A percentile compares a stretch with the other conserved stretches of the same genome.
Evolutionary conservation across 2,797 vertebrate genomes (phyloP).

Genomic region (Phoeniculus purpureus): DNA sequence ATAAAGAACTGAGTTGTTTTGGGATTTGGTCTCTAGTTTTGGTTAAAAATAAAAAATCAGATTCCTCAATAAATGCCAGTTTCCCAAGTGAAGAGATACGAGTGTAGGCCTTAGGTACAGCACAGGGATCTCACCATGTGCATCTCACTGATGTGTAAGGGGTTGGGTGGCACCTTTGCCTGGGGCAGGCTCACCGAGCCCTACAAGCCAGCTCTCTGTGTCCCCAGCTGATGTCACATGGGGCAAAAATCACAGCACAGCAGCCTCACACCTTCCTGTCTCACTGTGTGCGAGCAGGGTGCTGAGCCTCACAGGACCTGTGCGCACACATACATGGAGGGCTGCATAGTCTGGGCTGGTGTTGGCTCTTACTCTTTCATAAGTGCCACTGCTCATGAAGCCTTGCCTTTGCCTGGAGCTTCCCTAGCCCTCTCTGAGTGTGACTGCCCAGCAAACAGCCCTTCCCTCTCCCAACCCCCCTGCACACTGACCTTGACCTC

Average conservation of each 20-base stretch:
- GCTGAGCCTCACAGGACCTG: accelerated
- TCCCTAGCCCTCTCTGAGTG: too few species aligned
- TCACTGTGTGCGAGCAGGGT: accelerated
- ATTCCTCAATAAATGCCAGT: not conserved
- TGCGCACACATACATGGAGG: accelerated
- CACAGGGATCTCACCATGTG: accelerated
- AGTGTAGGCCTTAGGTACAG: not conserved
- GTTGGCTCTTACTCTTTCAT: not conserved
- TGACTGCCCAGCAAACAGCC: not conserved
- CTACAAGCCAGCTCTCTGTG: not conserved
- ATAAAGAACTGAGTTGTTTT: accelerated
- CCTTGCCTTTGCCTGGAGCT: not conserved
- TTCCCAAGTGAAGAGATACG: not conserved
- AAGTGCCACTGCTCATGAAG: accelerated
- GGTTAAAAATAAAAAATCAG: not conserved
- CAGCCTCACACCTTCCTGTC: not conserved
- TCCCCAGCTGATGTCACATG: accelerated
- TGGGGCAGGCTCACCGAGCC: accelerated
- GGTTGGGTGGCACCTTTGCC: not conserved
- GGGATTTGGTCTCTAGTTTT: not conserved
- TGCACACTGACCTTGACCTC: not conserved
- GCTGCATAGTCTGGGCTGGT: too few species aligned
- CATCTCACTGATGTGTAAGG: accelerated
- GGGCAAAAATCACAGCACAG: not conserved
- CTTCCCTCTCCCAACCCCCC: not conserved